Evolutionary conservation across 2,113 vertebrate genomes (phyloP), one percentile per base, ranked within the genome.

Genomic region (Hippocampus comes): DNA sequence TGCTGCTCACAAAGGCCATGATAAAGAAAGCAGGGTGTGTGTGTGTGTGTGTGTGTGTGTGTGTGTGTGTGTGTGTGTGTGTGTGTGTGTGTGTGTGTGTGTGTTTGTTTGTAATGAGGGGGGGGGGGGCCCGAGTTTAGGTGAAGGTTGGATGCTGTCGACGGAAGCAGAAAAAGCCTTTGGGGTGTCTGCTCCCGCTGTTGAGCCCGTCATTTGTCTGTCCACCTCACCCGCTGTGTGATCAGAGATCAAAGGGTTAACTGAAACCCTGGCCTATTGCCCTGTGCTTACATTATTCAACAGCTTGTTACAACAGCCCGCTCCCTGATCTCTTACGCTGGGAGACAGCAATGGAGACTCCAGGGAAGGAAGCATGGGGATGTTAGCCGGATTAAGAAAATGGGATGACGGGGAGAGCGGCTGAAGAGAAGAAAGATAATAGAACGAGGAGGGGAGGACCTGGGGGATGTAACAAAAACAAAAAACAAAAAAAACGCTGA

Each of bases 171-270:
- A 53, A 77, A 79, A 30, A 74, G 67, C 78, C 79, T 80, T 73
- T n/a, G 12, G 83, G 84, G 77, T 67, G 76, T 71, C 80, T 78
- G 42, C 43, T 63, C 75, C 79, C 71, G 63, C 83, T 82, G 84
- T 84, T 51, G 43, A 78, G 67, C 76, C 1, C 82, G 85, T 84
- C 86, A 82, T 85, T 87, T 74, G 68, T 74, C 77, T 75, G 82
- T 75, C 80, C 73, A 65, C 73, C 79, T 83, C 78, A 66, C 73
- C 84, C 82, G 20, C 79, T 42, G 71, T 85, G 73, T 89, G 90
- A 91, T 89, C 83, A 72, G 74, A 81, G 86, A 89, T 91, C 83
- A 89, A 85, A 90, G 89, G 84, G 90, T 91, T 89, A 91, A 91
- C 85, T 81, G 86, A 79, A 88, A 78, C 80, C 70, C 69, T 84